Evolutionary conservation across 2,113 vertebrate species (phyloP), one percentile per base, ranked within the genome.

Genomic region (Tonatia bakeri): DNA sequence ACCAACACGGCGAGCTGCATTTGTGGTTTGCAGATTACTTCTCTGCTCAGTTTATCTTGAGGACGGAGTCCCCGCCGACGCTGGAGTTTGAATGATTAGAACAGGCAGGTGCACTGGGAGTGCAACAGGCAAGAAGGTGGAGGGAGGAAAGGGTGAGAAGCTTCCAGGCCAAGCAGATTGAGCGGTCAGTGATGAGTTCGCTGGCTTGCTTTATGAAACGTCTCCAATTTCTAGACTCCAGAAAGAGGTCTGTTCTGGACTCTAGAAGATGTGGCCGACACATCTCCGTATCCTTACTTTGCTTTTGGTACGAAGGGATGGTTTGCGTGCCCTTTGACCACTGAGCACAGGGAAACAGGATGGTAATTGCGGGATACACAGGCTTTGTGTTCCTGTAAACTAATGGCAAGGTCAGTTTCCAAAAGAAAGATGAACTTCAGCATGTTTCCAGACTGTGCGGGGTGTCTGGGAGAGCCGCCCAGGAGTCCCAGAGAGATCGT

Each of bases 381-480:
- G 70, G 17, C 50, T 64, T 45, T 22, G 11, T 2, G 36, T 76
- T 65, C 76, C 7, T 14, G 22, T 31, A 38, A 56, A n/a, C 80
- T 59, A 31, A 52, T 70, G n/a, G n/a, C 45, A 17, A 83, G 79
- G 52, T 40, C 69, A 5, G 40, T 47, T 75, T 91, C 54, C 56
- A 92, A 92, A 90, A 56, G 54, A 43, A 65, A n/a, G 45, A 45
- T 13, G 33, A 76, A 15, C 24, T 14, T 8, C 31, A 8, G 1
- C 22, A 24, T 4, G 2, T 50, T 84, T 73, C 64, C 54, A 73
- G 93, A 12, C 12, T 1, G 7, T 40, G 67, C 16, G 0, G 11
- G 45, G 20, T 0, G 47, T 31, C 14, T 0, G 1, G 43, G 56
- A 24, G 40, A 67, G 6, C 31, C 3, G 1, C 22, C 0, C 28